phyloP scores from a whole-genome alignment of 2,888 invertebrate species.

The Dioctria rufipes region DNA sequence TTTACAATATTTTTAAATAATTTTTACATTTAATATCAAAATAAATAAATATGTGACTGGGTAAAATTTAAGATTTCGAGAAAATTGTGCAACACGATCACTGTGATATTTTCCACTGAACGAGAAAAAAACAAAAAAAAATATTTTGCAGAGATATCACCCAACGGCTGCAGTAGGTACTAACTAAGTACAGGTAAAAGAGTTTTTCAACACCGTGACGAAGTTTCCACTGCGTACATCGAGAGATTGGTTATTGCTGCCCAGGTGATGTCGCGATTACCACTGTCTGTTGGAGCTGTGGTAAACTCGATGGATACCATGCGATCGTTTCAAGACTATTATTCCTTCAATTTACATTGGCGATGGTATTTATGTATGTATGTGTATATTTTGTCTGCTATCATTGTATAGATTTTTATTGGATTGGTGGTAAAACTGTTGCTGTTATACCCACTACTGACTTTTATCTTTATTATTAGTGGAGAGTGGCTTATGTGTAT shows the following conservation, averaged over 20 bases:
- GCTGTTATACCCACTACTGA: too few relatives aligned
- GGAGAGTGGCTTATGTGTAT: too few relatives aligned
- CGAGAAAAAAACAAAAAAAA: constrained; percentile 11
- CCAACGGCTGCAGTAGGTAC: constrained; percentile 61
- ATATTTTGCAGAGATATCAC: constrained; percentile 58
- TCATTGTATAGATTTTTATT: too few relatives aligned
- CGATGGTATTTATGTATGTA: not conserved
- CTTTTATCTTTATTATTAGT: too few relatives aligned
- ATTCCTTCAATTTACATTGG: constrained; percentile 16
- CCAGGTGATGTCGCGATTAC: constrained; percentile 58
- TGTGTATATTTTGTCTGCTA: too few relatives aligned
- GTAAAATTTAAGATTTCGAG: constrained; percentile 2
- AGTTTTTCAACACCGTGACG: constrained; percentile 13
- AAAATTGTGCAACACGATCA: constrained; percentile 38
- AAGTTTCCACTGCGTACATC: constrained; percentile 22
- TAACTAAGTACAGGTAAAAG: not conserved
- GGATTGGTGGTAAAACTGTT: too few relatives aligned
- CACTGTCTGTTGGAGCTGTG: constrained; percentile 52
- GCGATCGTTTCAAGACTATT: not conserved
- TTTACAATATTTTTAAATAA: too few relatives aligned
- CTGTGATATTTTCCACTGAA: constrained; percentile 24
- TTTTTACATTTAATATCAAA: too few relatives aligned
- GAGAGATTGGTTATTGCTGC: constrained; percentile 28
- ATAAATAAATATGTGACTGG: not conserved
- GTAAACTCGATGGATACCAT: constrained; percentile 44